Evolutionary conservation across 2,888 invertebrate species (phyloP).

Genomic region (Chrysina gloriosa): DNA sequence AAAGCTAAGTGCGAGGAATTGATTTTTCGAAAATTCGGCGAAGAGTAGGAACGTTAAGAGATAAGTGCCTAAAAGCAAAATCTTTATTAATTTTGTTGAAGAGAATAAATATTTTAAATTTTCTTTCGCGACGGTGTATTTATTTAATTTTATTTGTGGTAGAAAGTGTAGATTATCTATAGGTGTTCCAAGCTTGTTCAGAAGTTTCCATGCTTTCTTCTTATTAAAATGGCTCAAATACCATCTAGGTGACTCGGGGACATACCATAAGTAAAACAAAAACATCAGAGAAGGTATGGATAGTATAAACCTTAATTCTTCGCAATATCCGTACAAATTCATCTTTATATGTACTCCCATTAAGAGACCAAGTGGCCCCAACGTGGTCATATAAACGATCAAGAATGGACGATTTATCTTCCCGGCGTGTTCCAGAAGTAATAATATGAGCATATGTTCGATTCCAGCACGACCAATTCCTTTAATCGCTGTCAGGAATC

Average conservation of each 20-base stretch:
- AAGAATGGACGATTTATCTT: conserved; percentile 2
- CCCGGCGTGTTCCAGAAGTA: conserved; percentile 3
- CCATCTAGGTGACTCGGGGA: conserved; percentile 35
- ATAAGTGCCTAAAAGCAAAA: background rate
- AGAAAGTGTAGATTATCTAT: conserved; percentile 7
- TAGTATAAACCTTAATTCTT: conserved; percentile 14
- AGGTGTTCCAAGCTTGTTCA: conserved; percentile 9
- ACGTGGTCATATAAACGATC: background rate
- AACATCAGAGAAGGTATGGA: conserved; percentile 5
- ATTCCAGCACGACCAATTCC: conserved; percentile 10
- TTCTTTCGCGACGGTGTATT: background rate
- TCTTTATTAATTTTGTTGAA: background rate
- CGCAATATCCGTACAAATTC: background rate
- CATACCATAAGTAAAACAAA: conserved; percentile 11
- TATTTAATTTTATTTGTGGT: conserved; percentile 15
- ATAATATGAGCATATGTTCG: background rate
- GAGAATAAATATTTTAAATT: background rate
- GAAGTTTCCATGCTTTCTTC: conserved; percentile 20
- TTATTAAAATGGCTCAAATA: conserved; percentile 21
- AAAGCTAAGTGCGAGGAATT: background rate
- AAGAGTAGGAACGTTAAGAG: conserved; percentile 4
- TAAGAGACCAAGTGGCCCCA: background rate
- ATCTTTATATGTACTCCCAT: background rate
- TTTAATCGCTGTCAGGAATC: background rate
- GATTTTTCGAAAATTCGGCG: background rate